Conservation (phyloP, 2,113 vertebrate species). For the Xiphophorus hellerii region DNA sequence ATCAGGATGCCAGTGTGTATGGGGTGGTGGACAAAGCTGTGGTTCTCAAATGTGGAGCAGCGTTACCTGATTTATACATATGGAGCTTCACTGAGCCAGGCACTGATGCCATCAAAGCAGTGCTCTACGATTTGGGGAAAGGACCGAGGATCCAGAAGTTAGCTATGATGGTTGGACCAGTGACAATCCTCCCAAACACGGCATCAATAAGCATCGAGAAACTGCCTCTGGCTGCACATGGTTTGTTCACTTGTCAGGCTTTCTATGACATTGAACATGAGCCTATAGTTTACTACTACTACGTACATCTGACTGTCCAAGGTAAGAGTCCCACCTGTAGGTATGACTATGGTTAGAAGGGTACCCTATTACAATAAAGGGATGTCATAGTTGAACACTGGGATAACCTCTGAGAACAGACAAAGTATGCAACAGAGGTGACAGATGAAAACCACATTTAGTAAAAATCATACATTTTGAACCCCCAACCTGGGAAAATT, state of each 20-base stretch:
- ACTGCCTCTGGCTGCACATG: slow-evolving; percentile 81
- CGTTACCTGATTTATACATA: slow-evolving; percentile 78
- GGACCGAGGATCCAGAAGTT: slow-evolving; percentile 74
- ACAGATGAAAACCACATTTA: too few species aligned
- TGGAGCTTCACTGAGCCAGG: slow-evolving; percentile 87
- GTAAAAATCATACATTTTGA: background rate
- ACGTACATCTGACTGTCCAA: slow-evolving; percentile 81
- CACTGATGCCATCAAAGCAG: slow-evolving; percentile 69
- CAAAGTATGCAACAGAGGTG: too few species aligned
- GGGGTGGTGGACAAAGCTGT: slow-evolving; percentile 82
- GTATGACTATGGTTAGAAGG: too few species aligned
- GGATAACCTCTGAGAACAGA: too few species aligned
- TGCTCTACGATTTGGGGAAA: slow-evolving; percentile 81
- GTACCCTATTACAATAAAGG: too few species aligned
- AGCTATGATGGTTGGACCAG: slow-evolving; percentile 76
- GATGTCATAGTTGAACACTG: too few species aligned
- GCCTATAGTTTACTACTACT: slow-evolving; percentile 78
- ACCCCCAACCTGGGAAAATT: background rate
- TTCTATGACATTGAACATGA: slow-evolving; percentile 73
- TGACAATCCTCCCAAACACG: slow-evolving; percentile 80
- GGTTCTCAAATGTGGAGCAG: slow-evolving; percentile 81
- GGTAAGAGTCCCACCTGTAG: slow-evolving; percentile 74
- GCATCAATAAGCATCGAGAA: slow-evolving; percentile 82
- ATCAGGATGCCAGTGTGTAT: slow-evolving; percentile 71
- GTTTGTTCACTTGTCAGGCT: slow-evolving; percentile 91